A percentile compares a stretch with the other conserved stretches of the same genome.
Conservation (phyloP, 2,797 vertebrate genomes). For the Lateolabrax maculatus region DNA sequence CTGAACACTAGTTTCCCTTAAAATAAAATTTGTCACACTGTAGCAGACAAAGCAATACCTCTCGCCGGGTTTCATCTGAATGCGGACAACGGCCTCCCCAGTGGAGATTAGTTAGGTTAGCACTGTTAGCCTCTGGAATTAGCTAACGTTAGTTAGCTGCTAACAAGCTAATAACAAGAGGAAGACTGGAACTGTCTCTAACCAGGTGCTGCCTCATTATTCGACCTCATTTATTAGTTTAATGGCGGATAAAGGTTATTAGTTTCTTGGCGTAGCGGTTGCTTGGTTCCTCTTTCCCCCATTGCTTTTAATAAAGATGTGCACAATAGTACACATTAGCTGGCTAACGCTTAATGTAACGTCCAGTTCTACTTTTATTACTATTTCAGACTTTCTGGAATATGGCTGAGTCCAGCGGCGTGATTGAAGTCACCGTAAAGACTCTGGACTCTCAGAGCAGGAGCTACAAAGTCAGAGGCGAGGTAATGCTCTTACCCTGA, state of each 20-base stretch:
- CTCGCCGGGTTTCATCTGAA: background rate
- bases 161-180: constrained; percentile 55
- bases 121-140: constrained; percentile 43
- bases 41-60: background rate
- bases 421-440: constrained; percentile 89
- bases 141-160: constrained; percentile 40
- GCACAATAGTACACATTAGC: background rate
- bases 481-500: constrained; percentile 78
- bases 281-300: too few species aligned
- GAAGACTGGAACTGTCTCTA: background rate
- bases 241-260: background rate
- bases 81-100: background rate
- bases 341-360: fast-evolving
- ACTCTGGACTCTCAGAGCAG: constrained; percentile 91
- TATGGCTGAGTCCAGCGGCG: constrained; percentile 83
- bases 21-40: background rate
- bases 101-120: constrained; percentile 9
- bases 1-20: background rate
- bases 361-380: background rate
- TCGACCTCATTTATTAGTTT: background rate
- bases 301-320: background rate
- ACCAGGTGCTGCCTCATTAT: constrained; percentile 1
- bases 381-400: constrained; percentile 10
- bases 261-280: background rate
- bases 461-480: constrained; percentile 86